Evolutionary conservation across 2,113 vertebrate species (phyloP).

Genomic region (Zapornia atra): DNA sequence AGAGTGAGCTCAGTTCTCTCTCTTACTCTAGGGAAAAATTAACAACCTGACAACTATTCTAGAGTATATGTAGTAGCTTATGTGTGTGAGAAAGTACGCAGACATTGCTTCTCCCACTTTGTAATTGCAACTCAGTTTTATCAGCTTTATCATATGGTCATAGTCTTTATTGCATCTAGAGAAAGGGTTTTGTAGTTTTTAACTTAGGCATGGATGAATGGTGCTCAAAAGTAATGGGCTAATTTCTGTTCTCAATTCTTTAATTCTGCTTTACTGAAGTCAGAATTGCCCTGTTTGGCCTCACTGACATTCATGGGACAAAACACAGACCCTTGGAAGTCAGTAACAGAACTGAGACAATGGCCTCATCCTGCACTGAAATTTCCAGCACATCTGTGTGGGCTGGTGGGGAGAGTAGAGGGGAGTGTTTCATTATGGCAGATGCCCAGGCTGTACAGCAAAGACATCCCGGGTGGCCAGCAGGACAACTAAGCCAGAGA

Average conservation of each 20-base stretch:
- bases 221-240: neutral
- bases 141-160: neutral
- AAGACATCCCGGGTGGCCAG: fast-evolving
- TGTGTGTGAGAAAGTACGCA: neutral
- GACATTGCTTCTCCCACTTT: neutral
- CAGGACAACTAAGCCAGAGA: fast-evolving
- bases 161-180: neutral
- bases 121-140: neutral
- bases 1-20: neutral
- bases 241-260: neutral
- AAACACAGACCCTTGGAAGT: neutral
- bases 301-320: neutral
- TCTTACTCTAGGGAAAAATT: neutral
- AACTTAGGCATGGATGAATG: neutral
- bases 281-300: neutral
- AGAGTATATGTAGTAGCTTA: neutral
- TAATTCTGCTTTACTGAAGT: neutral
- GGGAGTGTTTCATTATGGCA: too few relatives aligned
- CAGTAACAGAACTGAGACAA: neutral
- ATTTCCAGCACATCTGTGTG: neutral
- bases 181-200: neutral
- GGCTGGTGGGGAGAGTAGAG: too few relatives aligned
- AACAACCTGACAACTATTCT: neutral
- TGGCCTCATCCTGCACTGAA: neutral
- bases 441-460: neutral